Conservation (phyloP, 1,140 invertebrate genomes). For the Yoshiicerus persimilis region DNA sequence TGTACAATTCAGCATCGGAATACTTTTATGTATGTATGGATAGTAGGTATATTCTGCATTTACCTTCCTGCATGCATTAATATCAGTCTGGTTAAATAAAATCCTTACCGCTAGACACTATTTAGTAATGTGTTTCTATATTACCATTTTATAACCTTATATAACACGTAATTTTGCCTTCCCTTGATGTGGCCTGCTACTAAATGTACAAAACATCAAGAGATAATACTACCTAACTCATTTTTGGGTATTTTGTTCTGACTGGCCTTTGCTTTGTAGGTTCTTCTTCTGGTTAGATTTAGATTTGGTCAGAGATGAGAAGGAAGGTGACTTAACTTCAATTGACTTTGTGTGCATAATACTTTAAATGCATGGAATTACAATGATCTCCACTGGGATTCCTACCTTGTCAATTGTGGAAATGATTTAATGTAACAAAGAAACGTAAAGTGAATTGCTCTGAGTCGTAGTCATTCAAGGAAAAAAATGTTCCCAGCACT, state of each 20-base stretch:
- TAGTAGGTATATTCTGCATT: too few species aligned
- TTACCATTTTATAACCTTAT: too few species aligned
- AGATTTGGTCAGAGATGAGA: constrained; percentile 7
- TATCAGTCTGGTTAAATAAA: not conserved
- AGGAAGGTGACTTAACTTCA: constrained; percentile 13
- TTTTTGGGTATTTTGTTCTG: not conserved
- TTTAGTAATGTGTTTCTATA: not conserved
- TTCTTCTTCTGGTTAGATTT: constrained; percentile 13
- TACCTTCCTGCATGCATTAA: not conserved
- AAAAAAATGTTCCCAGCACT: not conserved
- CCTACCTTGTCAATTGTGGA: constrained; percentile 10
- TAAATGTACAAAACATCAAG: not conserved
- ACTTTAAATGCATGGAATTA: not conserved
- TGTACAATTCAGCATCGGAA: not conserved
- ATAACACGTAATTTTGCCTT: not conserved
- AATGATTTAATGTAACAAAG: constrained; percentile 7
- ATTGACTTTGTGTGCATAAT: constrained; percentile 15
- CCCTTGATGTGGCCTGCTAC: not conserved
- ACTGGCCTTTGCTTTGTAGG: not conserved
- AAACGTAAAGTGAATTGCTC: not conserved
- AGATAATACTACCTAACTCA: not conserved
- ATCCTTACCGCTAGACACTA: not conserved
- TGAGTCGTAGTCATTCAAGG: constrained; percentile 15
- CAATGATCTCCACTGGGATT: constrained; percentile 13
- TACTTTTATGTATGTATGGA: not conserved